These are phyloP conservation scores for Salpingus planirostris DNA, from an alignment of 2,888 invertebrate genomes.

Conservation along the genomic window DNA sequence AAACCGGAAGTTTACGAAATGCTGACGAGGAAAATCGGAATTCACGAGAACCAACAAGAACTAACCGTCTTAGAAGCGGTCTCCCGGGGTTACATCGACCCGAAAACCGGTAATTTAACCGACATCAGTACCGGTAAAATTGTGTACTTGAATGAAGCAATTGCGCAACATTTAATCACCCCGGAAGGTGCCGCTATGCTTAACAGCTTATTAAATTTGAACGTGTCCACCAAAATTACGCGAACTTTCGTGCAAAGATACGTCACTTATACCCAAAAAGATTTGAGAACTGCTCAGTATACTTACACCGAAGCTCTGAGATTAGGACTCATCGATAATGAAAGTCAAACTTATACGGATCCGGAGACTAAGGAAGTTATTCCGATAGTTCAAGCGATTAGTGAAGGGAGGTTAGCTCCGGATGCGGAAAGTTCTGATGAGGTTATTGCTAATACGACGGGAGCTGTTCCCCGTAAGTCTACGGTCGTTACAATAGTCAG, in stretches of 20 bases:
- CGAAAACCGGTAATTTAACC: conserved; percentile 76
- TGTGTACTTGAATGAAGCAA: conserved; percentile 76
- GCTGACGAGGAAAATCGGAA: conserved; percentile 73
- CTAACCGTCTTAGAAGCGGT: conserved; percentile 82
- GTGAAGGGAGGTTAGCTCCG: conserved; percentile 60
- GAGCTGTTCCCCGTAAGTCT: conserved; percentile 25
- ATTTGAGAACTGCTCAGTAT: conserved; percentile 53
- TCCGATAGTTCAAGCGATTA: conserved; percentile 68
- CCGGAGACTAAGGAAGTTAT: conserved; percentile 64
- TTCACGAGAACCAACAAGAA: conserved; percentile 67
- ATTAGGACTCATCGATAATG: conserved; percentile 71
- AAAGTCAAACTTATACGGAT: conserved; percentile 65
- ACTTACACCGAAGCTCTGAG: conserved; percentile 71
- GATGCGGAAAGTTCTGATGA: conserved; percentile 40
- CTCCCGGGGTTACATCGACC: conserved; percentile 76
- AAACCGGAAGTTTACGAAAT: conserved; percentile 81
- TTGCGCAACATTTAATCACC: conserved; percentile 75
- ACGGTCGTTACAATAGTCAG: conserved; percentile 22
- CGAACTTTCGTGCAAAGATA: conserved; percentile 76
- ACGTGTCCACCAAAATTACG: conserved; percentile 78
- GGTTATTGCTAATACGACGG: conserved; percentile 20
- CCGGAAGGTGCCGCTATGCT: conserved; percentile 80
- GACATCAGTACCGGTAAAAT: conserved; percentile 63
- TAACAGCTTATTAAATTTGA: conserved; percentile 78
- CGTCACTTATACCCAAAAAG: conserved; percentile 62